Conservation (phyloP, 2,797 vertebrate genomes). For the Chaunax sp. region DNA sequence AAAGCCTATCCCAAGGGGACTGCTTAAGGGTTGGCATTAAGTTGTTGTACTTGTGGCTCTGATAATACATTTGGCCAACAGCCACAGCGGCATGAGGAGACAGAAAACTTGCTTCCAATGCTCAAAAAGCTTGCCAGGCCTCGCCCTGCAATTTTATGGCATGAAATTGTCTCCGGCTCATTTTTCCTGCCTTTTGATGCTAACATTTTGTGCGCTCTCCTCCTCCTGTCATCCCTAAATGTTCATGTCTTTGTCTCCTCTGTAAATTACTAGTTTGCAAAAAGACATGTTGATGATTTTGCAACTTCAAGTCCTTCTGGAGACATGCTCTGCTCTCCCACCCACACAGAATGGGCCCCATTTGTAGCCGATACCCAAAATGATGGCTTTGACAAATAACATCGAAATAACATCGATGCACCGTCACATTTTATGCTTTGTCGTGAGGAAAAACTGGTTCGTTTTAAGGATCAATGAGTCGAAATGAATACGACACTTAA, state of each 20-base stretch:
- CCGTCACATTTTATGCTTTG: conserved; percentile 32
- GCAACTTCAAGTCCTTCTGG: background rate
- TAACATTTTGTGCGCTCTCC: conserved; percentile 36
- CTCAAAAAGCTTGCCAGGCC: conserved; percentile 61
- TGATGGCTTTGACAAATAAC: conserved; percentile 15
- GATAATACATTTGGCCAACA: conserved; percentile 62
- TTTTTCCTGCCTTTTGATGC: conserved; percentile 55
- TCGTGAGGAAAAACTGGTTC: conserved; percentile 16
- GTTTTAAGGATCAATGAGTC: conserved; percentile 27
- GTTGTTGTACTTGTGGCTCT: conserved; percentile 35
- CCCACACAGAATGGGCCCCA: background rate
- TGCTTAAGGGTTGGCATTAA: conserved; percentile 29
- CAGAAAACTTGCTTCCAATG: conserved; percentile 35
- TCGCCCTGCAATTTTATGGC: conserved; percentile 72
- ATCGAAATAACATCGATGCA: conserved; percentile 12
- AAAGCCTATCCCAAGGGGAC: conserved; percentile 34
- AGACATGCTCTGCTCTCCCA: background rate
- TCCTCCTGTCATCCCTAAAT: conserved; percentile 49
- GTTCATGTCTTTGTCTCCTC: conserved; percentile 34
- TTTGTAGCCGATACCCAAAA: background rate
- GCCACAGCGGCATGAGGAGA: conserved; percentile 46
- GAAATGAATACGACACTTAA: conserved; percentile 55
- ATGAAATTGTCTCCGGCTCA: conserved; percentile 55
- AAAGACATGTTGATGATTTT: background rate
- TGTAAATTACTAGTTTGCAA: conserved; percentile 44